phyloP scores from a whole-genome alignment of 2,888 invertebrate genomes.

The Frankliniella fusca region DNA sequence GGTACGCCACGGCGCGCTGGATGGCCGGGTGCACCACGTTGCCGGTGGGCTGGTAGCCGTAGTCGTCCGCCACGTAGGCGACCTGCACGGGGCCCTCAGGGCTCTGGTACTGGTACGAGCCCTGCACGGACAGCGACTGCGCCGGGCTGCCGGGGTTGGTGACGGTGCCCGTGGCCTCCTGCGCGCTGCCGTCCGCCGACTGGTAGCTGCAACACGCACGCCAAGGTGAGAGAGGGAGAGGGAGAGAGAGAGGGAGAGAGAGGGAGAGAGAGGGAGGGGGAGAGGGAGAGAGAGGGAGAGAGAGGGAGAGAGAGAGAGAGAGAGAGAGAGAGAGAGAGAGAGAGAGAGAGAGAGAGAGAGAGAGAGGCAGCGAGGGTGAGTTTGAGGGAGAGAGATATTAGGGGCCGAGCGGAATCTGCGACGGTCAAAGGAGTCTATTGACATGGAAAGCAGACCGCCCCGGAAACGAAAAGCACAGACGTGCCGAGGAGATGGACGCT shows the following conservation, averaged over 20 bases:
- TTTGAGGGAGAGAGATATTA: no score
- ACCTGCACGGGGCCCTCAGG: constrained; percentile 18
- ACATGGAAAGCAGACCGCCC: no score
- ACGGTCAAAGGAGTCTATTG: no score
- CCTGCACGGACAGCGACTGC: constrained; percentile 11
- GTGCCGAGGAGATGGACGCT: no score
- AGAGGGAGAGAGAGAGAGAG: neutral
- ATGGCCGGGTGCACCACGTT: constrained; percentile 18
- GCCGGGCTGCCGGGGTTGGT: constrained; percentile 8
- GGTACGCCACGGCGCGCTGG: constrained; percentile 4
- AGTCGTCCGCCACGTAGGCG: constrained; percentile 8
- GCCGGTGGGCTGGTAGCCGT: constrained; percentile 6
- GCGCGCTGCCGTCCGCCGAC: constrained; percentile 12
- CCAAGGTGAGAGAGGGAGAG: neutral
- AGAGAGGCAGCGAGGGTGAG: no score
- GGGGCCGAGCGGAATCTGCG: no score
- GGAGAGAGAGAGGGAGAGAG: neutral
- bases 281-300: neutral
- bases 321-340: no score
- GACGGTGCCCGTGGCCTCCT: constrained; percentile 4
- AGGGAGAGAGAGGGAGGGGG: neutral
- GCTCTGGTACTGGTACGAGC: constrained; percentile 21
- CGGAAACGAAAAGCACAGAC: no score
- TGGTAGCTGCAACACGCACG: neutral
- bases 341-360: no score